Evolutionary conservation across 2,888 invertebrate genomes (phyloP), one percentile per base, ranked within the genome.

Genomic region (Brenthis hecate): DNA sequence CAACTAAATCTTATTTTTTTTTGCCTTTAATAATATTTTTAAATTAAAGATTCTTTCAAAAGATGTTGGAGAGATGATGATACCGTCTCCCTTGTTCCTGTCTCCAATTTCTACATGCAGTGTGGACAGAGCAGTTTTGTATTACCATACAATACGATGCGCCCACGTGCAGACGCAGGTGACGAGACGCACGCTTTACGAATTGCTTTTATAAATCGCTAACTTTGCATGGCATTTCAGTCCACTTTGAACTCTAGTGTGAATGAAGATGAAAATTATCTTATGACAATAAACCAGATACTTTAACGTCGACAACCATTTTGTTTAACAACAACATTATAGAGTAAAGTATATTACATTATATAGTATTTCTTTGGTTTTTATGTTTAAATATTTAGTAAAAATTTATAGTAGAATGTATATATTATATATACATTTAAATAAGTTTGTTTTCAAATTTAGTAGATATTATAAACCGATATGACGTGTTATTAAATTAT

Each of bases 111-210:
- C 83, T 81, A 80, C 75, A 69, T 72, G 76, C 76, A 77, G 75
- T 76, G 78, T 76, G 77, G 80, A 77, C 70, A 65, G 78, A 73
- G 72, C 55, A 72, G 75, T 77, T 75, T 75, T 74, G 50, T 77
- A 83, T 83, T 83, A 78, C 74, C 83, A 83, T 82, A 83, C 83
- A 83, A 83, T 81, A 54, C 64, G 57, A 47, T 73, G 58, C 56
- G 77, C 86, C 87, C 88, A 88, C 89, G 85, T 84, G 75, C 69
- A 63, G 66, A 69, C 76, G 85, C 91, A 89, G 91, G 91, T 90
- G 90, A 91, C 86, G 86, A 84, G 81, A 77, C 79, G 74, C 60
- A 50, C 76, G 75, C 73, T 74, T 76, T 74, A 74, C 62, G 65
- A 74, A 72, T 65, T 69, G 72, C 68, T 70, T 73, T 74, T 76